Base-by-base conservation (phyloP, 1,140 invertebrate species). In the Panulirus ornatus region DNA sequence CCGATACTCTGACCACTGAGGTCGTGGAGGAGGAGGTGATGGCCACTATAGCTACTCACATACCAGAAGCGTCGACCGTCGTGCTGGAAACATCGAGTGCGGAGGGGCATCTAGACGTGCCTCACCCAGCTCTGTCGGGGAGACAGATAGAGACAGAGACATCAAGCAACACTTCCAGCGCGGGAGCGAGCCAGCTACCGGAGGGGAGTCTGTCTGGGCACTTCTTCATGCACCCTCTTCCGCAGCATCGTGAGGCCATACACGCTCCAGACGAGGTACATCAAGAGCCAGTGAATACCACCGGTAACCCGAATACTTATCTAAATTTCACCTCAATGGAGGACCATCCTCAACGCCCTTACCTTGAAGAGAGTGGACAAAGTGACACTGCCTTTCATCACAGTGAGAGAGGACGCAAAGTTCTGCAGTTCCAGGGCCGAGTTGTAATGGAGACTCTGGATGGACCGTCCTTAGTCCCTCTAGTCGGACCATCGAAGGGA, bases 391-490 rank as follows among this genome's bases (percentile, higher is more conserved):
- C 54, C 5, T 22, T 38, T 11, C 8, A 16, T 14, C 75, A 66
- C 22, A 30, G 75, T 27, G 40, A 66, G 14, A 78, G 42, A 22
- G 85, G 85, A 14, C 38, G 30, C 11, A 88, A 88, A 34, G 85
- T 88, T 5, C 44, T 88, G 51, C 36, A 88, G 42, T 66, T 88
- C n/a, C 75, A 88, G 54, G 85, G 85, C 14, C 75, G 75, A 14
- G 85, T 88, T 9, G 75, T 88, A 11, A 79, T 88, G 85, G 85
- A 88, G 30, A 19, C 85, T 34, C 19, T 88, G 16, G 85, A 88
- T 19, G 70, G 70, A 9, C 42, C 75, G 3, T 79, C 85, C 5
- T 36, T 88, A n/a, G 85, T 79, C 2, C 85, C 85, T 1, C 85
- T 88, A 14, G 75, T 79, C n/a, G 75, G 85, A 11, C 34, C 44